These are phyloP conservation scores for Nasonia giraulti DNA, from an alignment of 1,140 invertebrate genomes.

Conservation along the genomic window DNA sequence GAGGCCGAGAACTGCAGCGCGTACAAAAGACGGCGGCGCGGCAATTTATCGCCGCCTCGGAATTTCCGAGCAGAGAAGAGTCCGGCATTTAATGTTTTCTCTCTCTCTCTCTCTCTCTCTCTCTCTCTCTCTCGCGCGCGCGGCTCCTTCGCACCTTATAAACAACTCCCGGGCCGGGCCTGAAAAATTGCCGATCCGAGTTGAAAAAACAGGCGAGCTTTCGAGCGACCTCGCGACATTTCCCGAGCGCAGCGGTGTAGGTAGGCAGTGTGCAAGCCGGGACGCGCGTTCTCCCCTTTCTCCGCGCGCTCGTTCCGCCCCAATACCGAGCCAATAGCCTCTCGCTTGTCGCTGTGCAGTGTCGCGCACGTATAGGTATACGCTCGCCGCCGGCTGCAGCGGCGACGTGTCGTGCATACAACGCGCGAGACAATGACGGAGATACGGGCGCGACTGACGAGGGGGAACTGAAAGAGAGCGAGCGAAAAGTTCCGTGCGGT, in stretches of 20 bases:
- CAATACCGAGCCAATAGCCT: slow-evolving; percentile 54
- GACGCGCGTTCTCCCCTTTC: background rate
- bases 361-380: background rate
- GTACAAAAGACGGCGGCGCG: slow-evolving; percentile 32
- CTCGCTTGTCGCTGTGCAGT: background rate
- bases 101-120: slow-evolving; percentile 22
- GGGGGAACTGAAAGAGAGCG: background rate
- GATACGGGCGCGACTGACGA: background rate
- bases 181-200: slow-evolving; percentile 50
- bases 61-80: slow-evolving; percentile 41
- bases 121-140: slow-evolving; percentile 25
- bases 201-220: no score
- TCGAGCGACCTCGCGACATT: no score
- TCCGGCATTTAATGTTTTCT: slow-evolving; percentile 21
- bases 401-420: slow-evolving; percentile 40
- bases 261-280: no score
- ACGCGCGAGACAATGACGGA: slow-evolving; percentile 21
- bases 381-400: background rate
- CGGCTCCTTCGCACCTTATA: slow-evolving; percentile 44
- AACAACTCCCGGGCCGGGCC: slow-evolving; percentile 39
- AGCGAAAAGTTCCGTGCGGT: no score
- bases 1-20: slow-evolving; percentile 9
- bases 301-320: slow-evolving; percentile 53
- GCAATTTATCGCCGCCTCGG: slow-evolving; percentile 45
- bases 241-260: background rate